Percentiles rank a stretch among this genome's conserved stretches.
phyloP scores from a whole-genome alignment of 2,797 vertebrate genomes.

The Rhyacichthys aspro region DNA sequence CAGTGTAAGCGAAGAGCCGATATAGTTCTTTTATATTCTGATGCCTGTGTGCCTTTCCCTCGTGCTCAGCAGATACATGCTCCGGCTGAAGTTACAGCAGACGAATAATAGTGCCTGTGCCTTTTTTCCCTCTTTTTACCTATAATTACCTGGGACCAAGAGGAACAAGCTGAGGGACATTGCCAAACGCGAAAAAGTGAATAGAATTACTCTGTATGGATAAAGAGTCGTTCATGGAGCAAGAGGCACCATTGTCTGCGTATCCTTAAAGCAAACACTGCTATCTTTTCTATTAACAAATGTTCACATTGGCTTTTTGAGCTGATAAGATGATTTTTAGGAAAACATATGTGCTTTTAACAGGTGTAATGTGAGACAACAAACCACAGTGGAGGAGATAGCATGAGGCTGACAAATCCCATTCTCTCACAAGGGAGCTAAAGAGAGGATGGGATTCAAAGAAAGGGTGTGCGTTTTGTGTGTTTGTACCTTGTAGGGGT shows the following conservation, averaged over 20 bases:
- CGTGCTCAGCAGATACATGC: slow-evolving; percentile 36
- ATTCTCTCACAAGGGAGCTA: slow-evolving; percentile 39
- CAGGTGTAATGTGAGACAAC: slow-evolving; percentile 30
- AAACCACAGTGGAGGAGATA: slow-evolving; percentile 29
- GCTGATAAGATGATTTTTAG: slow-evolving; percentile 20
- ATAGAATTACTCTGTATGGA: slow-evolving; percentile 41
- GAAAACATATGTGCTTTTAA: slow-evolving; percentile 26
- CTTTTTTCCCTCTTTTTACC: slow-evolving; percentile 39
- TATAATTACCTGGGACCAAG: slow-evolving; percentile 58
- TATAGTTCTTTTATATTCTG: slow-evolving; percentile 48
- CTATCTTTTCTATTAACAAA: slow-evolving; percentile 49
- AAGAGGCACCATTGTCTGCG: slow-evolving; percentile 48
- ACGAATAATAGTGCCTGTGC: slow-evolving; percentile 31
- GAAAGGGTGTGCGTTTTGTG: slow-evolving; percentile 30
- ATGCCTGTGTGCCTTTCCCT: slow-evolving; percentile 30
- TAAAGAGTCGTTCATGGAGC: slow-evolving; percentile 22
- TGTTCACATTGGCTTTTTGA: slow-evolving; percentile 25
- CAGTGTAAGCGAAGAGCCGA: slow-evolving; percentile 44
- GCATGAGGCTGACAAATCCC: slow-evolving; percentile 36
- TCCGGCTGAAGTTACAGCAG: slow-evolving; percentile 17
- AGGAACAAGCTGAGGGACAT: slow-evolving; percentile 45
- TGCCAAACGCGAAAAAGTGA: slow-evolving; percentile 39
- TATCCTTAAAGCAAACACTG: slow-evolving; percentile 40
- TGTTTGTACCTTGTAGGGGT: slow-evolving; percentile 91
- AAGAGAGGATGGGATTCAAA: slow-evolving; percentile 32